Evolutionary conservation across 2,888 invertebrate genomes (phyloP), one percentile per base, ranked within the genome.

Genomic region (Lycaena phlaeas): DNA sequence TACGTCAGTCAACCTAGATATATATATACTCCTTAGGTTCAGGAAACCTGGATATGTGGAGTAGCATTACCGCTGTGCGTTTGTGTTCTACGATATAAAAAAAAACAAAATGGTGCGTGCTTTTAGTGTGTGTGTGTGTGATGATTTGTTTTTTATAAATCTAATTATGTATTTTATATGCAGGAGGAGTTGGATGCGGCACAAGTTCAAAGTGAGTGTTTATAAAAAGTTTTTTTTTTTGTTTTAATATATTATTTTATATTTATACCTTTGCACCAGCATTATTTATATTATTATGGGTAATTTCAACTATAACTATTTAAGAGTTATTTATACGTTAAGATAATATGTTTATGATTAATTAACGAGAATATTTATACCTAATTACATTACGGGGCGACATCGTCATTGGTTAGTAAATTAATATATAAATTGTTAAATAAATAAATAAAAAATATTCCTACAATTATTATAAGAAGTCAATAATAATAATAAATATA

Each of bases 11-110:
- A 37, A 26, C 40, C 41, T 48, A 44, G 48, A 61, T 57, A 69
- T 73, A 69, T 75, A 78, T 72, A 74, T 69, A 63, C 57, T 52
- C 55, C 50, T 53, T 59, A 60, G 61, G 49, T 56, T 51, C 55
- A 60, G 48, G 56, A 61, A 53, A 57, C 60, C 57, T 62, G 55
- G 63, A 75, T 61, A 63, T 61, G 67, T 61, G 52, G 56, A 59
- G 48, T 52, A 53, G 47, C 58, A 53, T 49, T 51, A 56, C 57
- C 56, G 57, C 57, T 56, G 55, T 54, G 52, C 49, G 53, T 59
- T 52, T 59, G 59, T 59, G 55, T 49, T 42, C 49, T 31, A 31
- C 40, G n/a, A 22, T 31, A 17, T 9, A 18, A 22, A 28, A n/a
- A 30, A 40, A 31, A 40, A 22, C 25, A 40, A 40, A 40, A 40